Base-by-base conservation (phyloP, 2,113 vertebrate species). In the Oxyura jamaicensis region DNA sequence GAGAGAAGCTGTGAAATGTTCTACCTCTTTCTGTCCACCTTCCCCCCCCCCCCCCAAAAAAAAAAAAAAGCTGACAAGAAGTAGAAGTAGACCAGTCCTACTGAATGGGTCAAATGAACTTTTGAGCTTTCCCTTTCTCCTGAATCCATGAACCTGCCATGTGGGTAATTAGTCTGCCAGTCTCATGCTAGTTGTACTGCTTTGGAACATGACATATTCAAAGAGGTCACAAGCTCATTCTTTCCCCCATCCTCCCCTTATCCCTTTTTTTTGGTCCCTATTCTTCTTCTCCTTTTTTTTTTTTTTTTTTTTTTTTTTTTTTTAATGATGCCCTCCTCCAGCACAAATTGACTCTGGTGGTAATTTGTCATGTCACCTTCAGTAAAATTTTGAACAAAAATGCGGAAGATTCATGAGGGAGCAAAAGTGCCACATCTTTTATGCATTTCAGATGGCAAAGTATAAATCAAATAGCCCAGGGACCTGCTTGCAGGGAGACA, bases 351-450 rank as follows among this genome's bases (percentile, higher is more conserved):
- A 95, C 90, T 97, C 20, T 17, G 63, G 66, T 4, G 14, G 96
- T 90, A 96, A 97, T 97, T 97, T 95, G 76, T 97, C 97, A 97
- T 96, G 96, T 97, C 97, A 88, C 72, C 68, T 95, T 95, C 92
- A 90, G 92, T 94, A 95, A 97, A 95, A 96, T 96, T 95, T 97
- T 91, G 95, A 97, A 95, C 88, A 88, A 95, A 96, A 94, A 88
- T 67, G 84, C 8, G 3, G 60, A 91, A 96, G 96, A 97, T 97
- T 97, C 95, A 97, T 86, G 78, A 78, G 62, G 68, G 48, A 95
- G 90, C 3, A 86, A 77, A 94, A 92, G 69, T 5, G 0, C 46
- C 59, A 66, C 90, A 96, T 97, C 94, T 96, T 97, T 95, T 96
- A 97, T 96, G 92, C 88, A 97, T 97, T 97, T 96, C 52, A 80